A percentile compares a stretch with the other conserved stretches of the same genome.
Evolutionary conservation across 2,113 vertebrate genomes (phyloP).

Genomic region (Gobius niger): DNA sequence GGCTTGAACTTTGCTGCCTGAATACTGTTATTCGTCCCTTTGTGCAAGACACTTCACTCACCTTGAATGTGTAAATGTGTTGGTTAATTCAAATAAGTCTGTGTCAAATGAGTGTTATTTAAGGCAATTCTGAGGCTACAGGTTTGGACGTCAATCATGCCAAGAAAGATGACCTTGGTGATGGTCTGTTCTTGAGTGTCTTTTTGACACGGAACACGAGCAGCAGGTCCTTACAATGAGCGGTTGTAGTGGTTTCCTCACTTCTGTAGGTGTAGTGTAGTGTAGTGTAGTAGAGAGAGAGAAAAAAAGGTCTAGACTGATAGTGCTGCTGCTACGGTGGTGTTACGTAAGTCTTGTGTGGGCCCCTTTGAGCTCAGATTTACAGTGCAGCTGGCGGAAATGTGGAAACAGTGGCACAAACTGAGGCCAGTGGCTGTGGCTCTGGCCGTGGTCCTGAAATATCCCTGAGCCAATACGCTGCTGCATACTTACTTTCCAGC

Average conservation of each 20-base stretch:
- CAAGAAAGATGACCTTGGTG: too few species aligned
- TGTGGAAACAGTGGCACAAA: not conserved
- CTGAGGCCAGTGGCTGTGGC: constrained; percentile 15
- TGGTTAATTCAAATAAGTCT: too few species aligned
- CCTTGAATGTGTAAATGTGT: too few species aligned
- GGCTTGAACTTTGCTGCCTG: too few species aligned
- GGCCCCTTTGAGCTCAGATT: not conserved
- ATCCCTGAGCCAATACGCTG: not conserved
- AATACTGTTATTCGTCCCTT: too few species aligned
- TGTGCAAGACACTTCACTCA: too few species aligned
- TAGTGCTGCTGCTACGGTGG: not conserved
- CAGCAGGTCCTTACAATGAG: too few species aligned
- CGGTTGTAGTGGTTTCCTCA: not conserved
- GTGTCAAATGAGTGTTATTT: too few species aligned
- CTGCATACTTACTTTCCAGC: not conserved
- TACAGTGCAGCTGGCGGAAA: not conserved
- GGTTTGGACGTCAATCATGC: too few species aligned
- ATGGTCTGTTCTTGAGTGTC: too few species aligned
- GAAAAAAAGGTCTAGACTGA: not conserved
- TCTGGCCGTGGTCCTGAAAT: constrained; percentile 57
- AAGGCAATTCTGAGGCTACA: too few species aligned
- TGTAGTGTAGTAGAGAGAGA: not conserved
- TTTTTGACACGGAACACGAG: too few species aligned
- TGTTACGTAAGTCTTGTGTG: not conserved
- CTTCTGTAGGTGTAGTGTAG: not conserved